phyloP scores from a whole-genome alignment of 2,797 vertebrate species.

The Kryptolebias ocellatus region DNA sequence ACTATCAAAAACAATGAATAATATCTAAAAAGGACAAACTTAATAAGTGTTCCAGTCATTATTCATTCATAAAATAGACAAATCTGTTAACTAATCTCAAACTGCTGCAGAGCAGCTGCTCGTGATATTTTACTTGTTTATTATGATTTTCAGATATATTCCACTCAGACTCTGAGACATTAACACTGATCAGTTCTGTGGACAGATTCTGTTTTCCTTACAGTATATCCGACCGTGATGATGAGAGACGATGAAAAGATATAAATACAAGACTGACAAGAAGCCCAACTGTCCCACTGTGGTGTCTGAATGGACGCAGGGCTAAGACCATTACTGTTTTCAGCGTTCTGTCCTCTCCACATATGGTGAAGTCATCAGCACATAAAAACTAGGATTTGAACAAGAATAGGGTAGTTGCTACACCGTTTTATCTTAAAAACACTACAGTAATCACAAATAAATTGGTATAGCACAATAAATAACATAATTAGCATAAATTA shows the following conservation, averaged over 20 bases:
- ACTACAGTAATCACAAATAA: background rate
- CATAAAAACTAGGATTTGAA: slow-evolving; percentile 34
- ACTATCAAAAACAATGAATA: too few relatives aligned
- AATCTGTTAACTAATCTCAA: slow-evolving; percentile 18
- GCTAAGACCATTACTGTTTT: slow-evolving; percentile 61
- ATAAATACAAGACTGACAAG: slow-evolving; percentile 55
- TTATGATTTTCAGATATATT: slow-evolving; percentile 45
- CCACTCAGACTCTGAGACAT: slow-evolving; percentile 25
- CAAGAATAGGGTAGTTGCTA: slow-evolving; percentile 1
- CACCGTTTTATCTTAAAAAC: slow-evolving; percentile 1
- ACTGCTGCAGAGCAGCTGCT: slow-evolving; percentile 50
- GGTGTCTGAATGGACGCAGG: slow-evolving; percentile 27
- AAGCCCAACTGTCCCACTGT: slow-evolving; percentile 52
- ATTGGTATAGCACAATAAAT: too few relatives aligned
- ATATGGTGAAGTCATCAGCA: slow-evolving; percentile 64
- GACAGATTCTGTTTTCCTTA: slow-evolving; percentile 45
- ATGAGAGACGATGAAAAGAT: slow-evolving; percentile 55
- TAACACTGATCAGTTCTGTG: slow-evolving; percentile 18
- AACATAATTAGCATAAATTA: background rate
- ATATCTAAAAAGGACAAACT: too few relatives aligned
- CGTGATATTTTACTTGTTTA: slow-evolving; percentile 44
- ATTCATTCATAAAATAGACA: slow-evolving; percentile 4
- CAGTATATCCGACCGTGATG: slow-evolving; percentile 42
- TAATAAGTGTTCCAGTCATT: too few relatives aligned
- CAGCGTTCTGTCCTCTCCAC: slow-evolving; percentile 50